Percentiles rank a stretch among this genome's conserved stretches.
Conservation (phyloP, 2,888 invertebrate genomes). For the Oligia strigilis region DNA sequence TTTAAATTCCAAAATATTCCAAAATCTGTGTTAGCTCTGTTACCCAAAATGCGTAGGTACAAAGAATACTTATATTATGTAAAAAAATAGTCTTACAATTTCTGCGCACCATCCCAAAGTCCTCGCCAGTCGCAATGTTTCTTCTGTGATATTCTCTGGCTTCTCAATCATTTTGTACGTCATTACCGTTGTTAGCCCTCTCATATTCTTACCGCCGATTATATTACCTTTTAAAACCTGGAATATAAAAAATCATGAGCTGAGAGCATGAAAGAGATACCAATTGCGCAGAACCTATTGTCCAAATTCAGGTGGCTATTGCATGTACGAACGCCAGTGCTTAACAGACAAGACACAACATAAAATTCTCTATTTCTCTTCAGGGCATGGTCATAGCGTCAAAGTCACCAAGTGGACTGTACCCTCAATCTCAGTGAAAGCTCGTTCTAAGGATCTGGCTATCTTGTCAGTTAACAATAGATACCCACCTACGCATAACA, state of each 20-base stretch:
- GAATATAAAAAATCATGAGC: conserved; percentile 25
- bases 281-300: not conserved
- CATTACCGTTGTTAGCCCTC: conserved; percentile 93
- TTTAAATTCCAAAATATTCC: not conserved
- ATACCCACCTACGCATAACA: not conserved
- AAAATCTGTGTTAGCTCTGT: not conserved
- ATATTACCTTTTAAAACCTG: conserved; percentile 96
- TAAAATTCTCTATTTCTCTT: not conserved
- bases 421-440: not conserved
- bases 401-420: not conserved
- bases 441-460: not conserved
- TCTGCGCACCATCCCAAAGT: conserved; percentile 98
- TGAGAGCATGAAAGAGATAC: not conserved
- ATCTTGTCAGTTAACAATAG: not conserved
- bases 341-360: no score
- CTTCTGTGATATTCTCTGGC: conserved; percentile 92
- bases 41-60: not conserved
- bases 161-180: conserved; percentile 93
- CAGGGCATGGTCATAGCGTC: not conserved
- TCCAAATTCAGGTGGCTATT: not conserved
- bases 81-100: conserved; percentile 91
- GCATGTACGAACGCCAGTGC: not conserved
- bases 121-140: conserved; percentile 93
- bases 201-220: conserved; percentile 94
- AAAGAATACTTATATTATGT: not conserved